Percentiles rank a stretch among this genome's conserved stretches.
phyloP scores from a whole-genome alignment of 1,140 invertebrate genomes.

The Trichonephila inaurata region DNA sequence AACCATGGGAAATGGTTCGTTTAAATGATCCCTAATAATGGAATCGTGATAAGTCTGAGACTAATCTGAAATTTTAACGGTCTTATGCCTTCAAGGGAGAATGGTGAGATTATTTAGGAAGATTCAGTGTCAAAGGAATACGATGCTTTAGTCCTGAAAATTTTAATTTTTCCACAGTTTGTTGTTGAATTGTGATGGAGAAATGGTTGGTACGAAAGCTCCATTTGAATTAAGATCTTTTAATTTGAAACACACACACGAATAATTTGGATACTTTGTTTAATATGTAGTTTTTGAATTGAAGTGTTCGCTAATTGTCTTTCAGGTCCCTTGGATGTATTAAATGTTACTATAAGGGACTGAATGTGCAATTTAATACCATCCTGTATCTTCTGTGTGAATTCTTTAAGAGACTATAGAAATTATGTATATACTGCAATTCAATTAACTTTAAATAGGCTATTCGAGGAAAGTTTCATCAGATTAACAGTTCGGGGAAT shows the following conservation, averaged over 20 bases:
- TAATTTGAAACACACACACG: background rate
- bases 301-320: background rate
- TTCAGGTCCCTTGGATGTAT: background rate
- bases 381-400: too few relatives aligned
- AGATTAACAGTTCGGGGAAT: too few relatives aligned
- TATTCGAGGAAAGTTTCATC: too few relatives aligned
- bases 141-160: background rate
- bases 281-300: background rate
- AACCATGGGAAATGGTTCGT: slow-evolving; percentile 15
- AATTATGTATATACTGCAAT: too few relatives aligned
- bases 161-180: background rate
- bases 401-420: too few relatives aligned
- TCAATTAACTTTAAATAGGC: too few relatives aligned
- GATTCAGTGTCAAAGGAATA: background rate
- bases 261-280: background rate
- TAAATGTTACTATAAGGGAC: background rate
- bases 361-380: too few relatives aligned
- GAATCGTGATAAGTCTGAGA: slow-evolving; percentile 6
- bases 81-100: background rate
- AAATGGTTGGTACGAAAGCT: background rate
- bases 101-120: background rate
- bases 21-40: slow-evolving; percentile 8
- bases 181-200: background rate
- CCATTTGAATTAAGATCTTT: background rate
- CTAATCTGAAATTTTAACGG: slow-evolving; percentile 29